phyloP scores from a whole-genome alignment of 2,888 invertebrate genomes.

The Drosophila fungiperda region DNA sequence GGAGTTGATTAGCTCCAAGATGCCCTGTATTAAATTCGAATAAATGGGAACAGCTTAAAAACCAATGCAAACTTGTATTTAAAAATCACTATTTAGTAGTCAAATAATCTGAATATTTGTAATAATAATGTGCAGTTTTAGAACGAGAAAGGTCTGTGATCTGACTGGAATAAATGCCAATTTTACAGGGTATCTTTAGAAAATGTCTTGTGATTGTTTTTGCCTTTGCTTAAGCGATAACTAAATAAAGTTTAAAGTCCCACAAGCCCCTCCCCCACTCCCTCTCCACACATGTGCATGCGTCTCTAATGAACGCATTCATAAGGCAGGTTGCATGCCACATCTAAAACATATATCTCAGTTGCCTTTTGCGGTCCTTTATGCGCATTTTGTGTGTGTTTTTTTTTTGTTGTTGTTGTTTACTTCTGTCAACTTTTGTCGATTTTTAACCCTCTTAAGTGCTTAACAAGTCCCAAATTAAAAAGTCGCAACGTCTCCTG shows the following conservation, averaged over 20 bases:
- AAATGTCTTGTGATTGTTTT: conserved; percentile 25
- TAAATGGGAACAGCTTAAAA: not conserved
- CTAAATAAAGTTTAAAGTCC: conserved; percentile 69
- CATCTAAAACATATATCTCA: conserved; percentile 18
- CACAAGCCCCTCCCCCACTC: not conserved
- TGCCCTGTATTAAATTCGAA: conserved; percentile 23
- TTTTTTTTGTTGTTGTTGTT: conserved; percentile 29
- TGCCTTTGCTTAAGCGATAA: conserved; percentile 67
- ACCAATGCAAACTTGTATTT: not conserved
- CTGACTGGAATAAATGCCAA: not conserved
- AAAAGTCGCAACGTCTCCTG: conserved; percentile 71
- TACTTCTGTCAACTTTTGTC: conserved; percentile 71
- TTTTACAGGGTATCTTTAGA: conserved; percentile 14
- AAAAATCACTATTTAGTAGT: not conserved
- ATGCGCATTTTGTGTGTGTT: conserved; percentile 15
- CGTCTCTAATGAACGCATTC: conserved; percentile 67
- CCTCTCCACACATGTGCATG: conserved; percentile 23
- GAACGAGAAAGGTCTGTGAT: not conserved
- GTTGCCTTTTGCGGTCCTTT: conserved; percentile 58
- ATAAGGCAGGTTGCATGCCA: conserved; percentile 51
- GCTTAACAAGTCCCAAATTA: conserved; percentile 82
- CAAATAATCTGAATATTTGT: not conserved
- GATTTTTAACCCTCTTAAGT: conserved; percentile 81
- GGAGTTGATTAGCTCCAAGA: not conserved
- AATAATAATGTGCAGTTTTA: not conserved